Percentiles rank a stretch among this genome's conserved stretches.
Conservation (phyloP, 1,140 invertebrate genomes). For the Ericerus pela region DNA sequence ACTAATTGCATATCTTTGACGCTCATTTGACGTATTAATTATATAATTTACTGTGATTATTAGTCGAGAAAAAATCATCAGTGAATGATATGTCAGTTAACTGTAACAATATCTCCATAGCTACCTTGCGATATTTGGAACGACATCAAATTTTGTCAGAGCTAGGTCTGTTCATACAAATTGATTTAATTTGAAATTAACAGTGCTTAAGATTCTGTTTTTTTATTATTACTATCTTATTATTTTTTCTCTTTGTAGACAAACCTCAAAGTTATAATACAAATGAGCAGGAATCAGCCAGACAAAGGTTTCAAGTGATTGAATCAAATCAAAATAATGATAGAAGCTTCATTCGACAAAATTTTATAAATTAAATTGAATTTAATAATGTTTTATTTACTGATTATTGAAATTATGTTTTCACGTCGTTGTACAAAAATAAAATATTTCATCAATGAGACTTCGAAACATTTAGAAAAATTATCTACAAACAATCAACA, state of each 20-base stretch:
- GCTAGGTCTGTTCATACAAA: not conserved
- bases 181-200: not conserved
- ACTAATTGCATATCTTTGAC: not conserved
- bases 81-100: slow-evolving; percentile 2
- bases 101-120: slow-evolving; percentile 20
- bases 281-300: not conserved
- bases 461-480: slow-evolving; percentile 1
- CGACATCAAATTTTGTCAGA: slow-evolving; percentile 20
- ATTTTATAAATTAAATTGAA: not conserved
- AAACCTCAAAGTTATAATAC: not conserved
- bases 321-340: slow-evolving; percentile 5
- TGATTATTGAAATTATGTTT: not conserved
- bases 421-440: not conserved
- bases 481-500: not conserved
- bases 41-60: not conserved
- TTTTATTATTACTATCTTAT: not conserved
- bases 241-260: not conserved
- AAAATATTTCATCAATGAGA: not conserved
- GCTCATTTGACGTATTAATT: not conserved
- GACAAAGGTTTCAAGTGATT: not conserved
- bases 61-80: slow-evolving; percentile 13
- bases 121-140: slow-evolving; percentile 21
- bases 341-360: not conserved
- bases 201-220: not conserved
- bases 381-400: not conserved